Percentiles rank a stretch among this genome's conserved stretches.
Evolutionary conservation across 1,140 invertebrate species (phyloP).

Genomic region (Diachasmimorpha longicaudata): DNA sequence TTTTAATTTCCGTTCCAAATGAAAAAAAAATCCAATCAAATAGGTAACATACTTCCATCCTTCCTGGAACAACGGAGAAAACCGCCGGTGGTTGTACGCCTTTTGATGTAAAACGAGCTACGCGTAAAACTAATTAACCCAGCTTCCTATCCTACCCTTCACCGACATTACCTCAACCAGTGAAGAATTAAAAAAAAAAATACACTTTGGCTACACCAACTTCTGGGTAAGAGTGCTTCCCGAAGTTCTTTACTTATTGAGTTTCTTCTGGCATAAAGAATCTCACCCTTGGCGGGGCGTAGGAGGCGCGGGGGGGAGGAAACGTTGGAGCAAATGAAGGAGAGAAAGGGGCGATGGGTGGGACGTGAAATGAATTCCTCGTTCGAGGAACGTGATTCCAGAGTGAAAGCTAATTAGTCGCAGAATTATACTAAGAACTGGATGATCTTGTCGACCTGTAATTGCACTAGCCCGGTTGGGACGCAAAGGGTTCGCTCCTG

Average conservation of each 20-base stretch:
- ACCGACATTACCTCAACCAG: background rate
- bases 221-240: conserved; percentile 2
- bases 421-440: background rate
- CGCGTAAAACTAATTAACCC: background rate
- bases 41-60: background rate
- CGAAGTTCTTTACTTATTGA: conserved; percentile 4
- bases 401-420: conserved; percentile 2
- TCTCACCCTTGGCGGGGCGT: background rate
- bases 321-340: background rate
- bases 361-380: conserved; percentile 16
- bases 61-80: background rate
- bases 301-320: background rate
- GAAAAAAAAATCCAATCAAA: background rate
- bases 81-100: background rate
- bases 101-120: background rate
- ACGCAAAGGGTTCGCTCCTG: background rate
- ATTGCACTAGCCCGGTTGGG: background rate
- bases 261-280: conserved; percentile 8
- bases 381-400: conserved; percentile 1
- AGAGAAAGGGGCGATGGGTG: background rate
- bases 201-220: background rate
- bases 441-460: background rate
- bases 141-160: background rate
- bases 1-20: no score
- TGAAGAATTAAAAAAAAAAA: conserved; percentile 3